Percentiles rank a stretch among this genome's conserved stretches.
Conservation (phyloP, 2,113 vertebrate species). For the Excalfactoria chinensis region DNA sequence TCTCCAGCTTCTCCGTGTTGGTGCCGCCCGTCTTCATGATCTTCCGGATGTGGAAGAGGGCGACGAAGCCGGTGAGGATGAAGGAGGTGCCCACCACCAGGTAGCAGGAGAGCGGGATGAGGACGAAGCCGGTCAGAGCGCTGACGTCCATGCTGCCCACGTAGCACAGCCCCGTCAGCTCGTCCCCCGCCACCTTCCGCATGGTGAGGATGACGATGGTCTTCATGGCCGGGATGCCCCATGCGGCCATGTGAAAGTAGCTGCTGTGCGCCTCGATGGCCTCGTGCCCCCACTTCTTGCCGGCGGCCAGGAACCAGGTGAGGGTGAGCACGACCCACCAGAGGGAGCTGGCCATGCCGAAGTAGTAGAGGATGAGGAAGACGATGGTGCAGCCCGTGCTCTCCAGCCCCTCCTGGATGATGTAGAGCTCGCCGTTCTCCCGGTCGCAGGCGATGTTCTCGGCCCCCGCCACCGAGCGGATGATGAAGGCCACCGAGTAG, state of each 20-base stretch:
- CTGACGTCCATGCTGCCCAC: conserved; percentile 90
- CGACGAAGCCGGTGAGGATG: conserved; percentile 95
- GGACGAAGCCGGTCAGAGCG: conserved; percentile 91
- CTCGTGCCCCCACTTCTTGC: conserved; percentile 98
- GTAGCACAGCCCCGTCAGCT: conserved; percentile 96
- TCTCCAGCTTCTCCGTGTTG: conserved; percentile 98
- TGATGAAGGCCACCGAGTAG: conserved; percentile 96
- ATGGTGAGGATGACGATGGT: conserved; percentile 95
- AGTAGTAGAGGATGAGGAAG: conserved; percentile 98
- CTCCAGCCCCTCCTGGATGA: conserved; percentile 97
- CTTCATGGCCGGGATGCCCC: conserved; percentile 95
- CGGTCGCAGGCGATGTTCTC: conserved; percentile 96
- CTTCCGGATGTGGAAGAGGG: conserved; percentile 96
- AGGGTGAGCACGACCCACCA: conserved; percentile 98
- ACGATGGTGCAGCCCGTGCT: conserved; percentile 96
- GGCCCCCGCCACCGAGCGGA: conserved; percentile 90
- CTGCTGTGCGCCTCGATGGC: conserved; percentile 97
- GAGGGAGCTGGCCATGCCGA: conserved; percentile 96
- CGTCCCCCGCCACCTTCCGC: conserved; percentile 95
- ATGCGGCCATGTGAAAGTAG: conserved; percentile 98
- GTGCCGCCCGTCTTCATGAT: conserved; percentile 98
- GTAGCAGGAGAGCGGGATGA: conserved; percentile 94
- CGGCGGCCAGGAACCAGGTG: conserved; percentile 97
- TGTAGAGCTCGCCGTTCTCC: conserved; percentile 90
- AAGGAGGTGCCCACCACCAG: conserved; percentile 95